Conservation (phyloP, 2,113 vertebrate species). For the Ondatra zibethicus region DNA sequence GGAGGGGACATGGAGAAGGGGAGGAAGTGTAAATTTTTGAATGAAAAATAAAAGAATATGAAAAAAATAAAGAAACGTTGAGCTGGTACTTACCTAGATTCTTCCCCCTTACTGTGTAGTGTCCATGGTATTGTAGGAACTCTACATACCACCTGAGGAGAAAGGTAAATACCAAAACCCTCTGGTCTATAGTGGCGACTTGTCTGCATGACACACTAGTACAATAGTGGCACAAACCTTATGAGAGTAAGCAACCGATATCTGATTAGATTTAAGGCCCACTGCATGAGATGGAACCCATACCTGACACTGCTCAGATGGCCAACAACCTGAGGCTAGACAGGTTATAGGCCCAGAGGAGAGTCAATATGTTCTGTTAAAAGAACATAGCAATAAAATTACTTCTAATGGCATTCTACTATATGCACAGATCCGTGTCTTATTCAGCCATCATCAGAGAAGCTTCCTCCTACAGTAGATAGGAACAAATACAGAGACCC, state of each 20-base stretch:
- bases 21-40: too few relatives aligned
- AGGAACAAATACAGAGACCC: neutral
- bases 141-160: neutral
- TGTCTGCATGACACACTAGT: neutral
- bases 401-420: neutral
- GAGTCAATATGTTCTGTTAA: neutral
- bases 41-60: too few relatives aligned
- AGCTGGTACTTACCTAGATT: neutral
- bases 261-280: neutral
- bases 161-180: neutral
- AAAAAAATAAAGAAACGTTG: neutral
- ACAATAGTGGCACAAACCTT: neutral
- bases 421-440: neutral
- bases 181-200: neutral
- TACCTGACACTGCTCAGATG: neutral
- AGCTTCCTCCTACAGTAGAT: neutral
- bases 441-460: neutral
- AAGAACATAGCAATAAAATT: neutral
- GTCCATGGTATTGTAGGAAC: neutral
- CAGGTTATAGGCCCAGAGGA: neutral
- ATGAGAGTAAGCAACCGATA: neutral
- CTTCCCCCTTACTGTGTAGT: neutral
- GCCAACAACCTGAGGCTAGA: neutral
- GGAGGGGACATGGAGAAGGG: too few relatives aligned
- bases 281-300: neutral